phyloP scores from a whole-genome alignment of 2,888 invertebrate species.

The Agrypnus murinus region DNA sequence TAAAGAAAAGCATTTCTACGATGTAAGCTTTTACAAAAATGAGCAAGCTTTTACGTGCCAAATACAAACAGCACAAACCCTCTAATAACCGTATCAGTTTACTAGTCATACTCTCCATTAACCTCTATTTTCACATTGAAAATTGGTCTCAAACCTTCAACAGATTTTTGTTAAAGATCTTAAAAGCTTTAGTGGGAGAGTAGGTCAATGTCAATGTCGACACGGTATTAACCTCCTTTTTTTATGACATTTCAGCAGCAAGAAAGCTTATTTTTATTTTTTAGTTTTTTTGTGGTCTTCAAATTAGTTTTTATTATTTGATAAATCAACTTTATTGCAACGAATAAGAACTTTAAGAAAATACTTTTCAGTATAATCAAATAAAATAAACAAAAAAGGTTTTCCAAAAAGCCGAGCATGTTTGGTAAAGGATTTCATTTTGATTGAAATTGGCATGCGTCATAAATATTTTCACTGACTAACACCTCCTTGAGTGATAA shows the following conservation, averaged over 20 bases:
- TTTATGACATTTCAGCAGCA: background rate
- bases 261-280: background rate
- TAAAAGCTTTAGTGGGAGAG: conserved; percentile 5
- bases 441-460: too few relatives aligned
- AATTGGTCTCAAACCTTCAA: conserved; percentile 3
- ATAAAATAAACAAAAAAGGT: too few relatives aligned
- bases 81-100: conserved; percentile 3
- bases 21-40: too few relatives aligned
- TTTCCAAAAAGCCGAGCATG: too few relatives aligned
- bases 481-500: too few relatives aligned
- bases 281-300: background rate
- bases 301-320: too few relatives aligned
- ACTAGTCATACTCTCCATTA: conserved; percentile 5
- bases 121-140: conserved; percentile 9
- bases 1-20: too few relatives aligned
- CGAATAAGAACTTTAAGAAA: too few relatives aligned
- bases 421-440: too few relatives aligned
- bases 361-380: too few relatives aligned
- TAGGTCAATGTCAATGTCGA: conserved; percentile 7
- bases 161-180: background rate
- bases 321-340: too few relatives aligned
- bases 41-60: background rate
- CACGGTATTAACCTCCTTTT: background rate
- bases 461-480: too few relatives aligned
- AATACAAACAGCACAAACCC: background rate